These are phyloP conservation scores for Phrixothrix hirtus DNA, from an alignment of 2,888 invertebrate species.

Conservation along the genomic window DNA sequence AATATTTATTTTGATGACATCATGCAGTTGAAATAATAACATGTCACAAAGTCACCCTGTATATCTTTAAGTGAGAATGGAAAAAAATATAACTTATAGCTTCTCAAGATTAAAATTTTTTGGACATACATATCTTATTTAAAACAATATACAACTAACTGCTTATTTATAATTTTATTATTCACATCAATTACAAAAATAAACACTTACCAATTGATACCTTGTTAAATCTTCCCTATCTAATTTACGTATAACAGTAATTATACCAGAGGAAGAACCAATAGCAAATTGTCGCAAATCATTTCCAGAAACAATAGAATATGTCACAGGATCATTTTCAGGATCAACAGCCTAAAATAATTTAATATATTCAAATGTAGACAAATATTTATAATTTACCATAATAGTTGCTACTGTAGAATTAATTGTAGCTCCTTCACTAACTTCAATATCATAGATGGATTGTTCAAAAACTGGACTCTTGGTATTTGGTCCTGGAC, in stretches of 20 bases:
- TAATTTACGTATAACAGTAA: constrained; percentile 81
- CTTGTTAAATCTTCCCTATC: constrained; percentile 88
- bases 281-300: constrained; percentile 87
- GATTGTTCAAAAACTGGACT: constrained; percentile 80
- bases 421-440: constrained; percentile 86
- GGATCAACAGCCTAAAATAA: constrained; percentile 81
- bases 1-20: too few species aligned
- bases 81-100: too few species aligned
- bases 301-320: constrained; percentile 86
- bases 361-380: too few species aligned
- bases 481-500: constrained; percentile 79
- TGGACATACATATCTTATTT: too few species aligned
- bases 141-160: too few species aligned
- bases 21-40: too few species aligned
- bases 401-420: constrained; percentile 80
- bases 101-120: too few species aligned
- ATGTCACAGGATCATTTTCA: constrained; percentile 83
- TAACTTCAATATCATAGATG: constrained; percentile 86
- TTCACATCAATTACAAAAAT: too few species aligned
- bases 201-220: constrained; percentile 72
- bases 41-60: too few species aligned
- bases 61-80: too few species aligned
- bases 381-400: constrained; percentile 56
- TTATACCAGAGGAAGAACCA: constrained; percentile 83
- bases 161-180: too few species aligned